Evolutionary conservation across 2,888 invertebrate species (phyloP), one percentile per base, ranked within the genome.

Genomic region (Myopa tessellatipennis): DNA sequence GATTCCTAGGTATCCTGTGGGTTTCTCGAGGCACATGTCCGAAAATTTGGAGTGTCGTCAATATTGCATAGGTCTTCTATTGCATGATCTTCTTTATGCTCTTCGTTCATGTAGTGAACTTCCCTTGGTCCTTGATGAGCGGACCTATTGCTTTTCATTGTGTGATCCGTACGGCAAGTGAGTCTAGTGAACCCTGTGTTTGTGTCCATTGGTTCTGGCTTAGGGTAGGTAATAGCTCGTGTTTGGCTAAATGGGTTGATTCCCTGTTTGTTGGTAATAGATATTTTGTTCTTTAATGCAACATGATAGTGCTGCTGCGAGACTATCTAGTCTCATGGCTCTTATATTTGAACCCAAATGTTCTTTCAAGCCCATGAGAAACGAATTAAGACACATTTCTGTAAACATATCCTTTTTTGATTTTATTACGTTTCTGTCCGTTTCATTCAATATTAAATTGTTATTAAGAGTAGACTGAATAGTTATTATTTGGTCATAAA

Each of bases 321-420:
- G 16, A 26, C 77, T 65, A 36, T 76, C 73, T 67, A 82, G 81
- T 61, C 76, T 26, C 26, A 82, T 82, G 38, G 82, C 80, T 74
- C 82, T 78, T n/a, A 82, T 80, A 18, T 77, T 81, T 12, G 81
- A 78, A 4, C 82, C 81, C n/a, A 82, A 36, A 4, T 82, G 83
- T 79, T 81, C 82, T 45, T 74, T 82, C 12, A 83, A 74, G 3
- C 81, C 81, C 2, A 73, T 77, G 34, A 82, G 10, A 60, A 82
- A 82, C 0, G 74, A 55, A 65, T 82, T 83, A n/a, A 82, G 26
- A 55, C 79, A 81, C 80, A 82, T 81, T 77, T 82, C 81, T n/a
- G 79, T 36, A 71, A 74, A 82, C 6, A 82, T 63, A 4, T 58
- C 55, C 58, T 78, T 55, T 75, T 82, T 82, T 26, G 80, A 78